These are phyloP conservation scores for Catocala nupta DNA, from an alignment of 2,888 invertebrate species.

Conservation along the genomic window DNA sequence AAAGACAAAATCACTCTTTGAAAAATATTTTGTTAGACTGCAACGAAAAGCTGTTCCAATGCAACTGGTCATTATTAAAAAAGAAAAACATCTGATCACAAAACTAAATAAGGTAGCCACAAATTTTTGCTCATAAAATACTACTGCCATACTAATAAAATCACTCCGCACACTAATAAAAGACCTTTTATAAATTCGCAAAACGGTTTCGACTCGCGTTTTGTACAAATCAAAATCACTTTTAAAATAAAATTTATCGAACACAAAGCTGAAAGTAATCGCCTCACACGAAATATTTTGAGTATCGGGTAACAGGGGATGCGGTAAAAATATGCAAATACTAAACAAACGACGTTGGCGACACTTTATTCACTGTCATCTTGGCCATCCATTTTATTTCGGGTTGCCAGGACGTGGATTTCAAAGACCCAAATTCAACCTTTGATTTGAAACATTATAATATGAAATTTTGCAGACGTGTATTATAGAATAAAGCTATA, in stretches of 20 bases:
- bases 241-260: conserved; percentile 44
- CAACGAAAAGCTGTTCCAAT: no score
- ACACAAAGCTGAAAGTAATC: conserved; percentile 33
- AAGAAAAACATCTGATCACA: no score
- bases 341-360: conserved; percentile 54
- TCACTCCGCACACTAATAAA: conserved; percentile 30
- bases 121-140: conserved; percentile 26
- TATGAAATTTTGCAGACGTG: neutral
- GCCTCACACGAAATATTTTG: conserved; percentile 46
- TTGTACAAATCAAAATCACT: conserved; percentile 42
- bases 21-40: no score
- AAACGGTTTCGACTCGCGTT: conserved; percentile 6
- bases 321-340: conserved; percentile 55
- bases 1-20: no score
- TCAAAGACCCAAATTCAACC: conserved; percentile 13
- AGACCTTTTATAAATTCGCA: conserved; percentile 17
- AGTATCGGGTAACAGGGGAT: conserved; percentile 49
- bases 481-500: no score
- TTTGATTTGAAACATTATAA: neutral
- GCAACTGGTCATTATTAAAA: no score
- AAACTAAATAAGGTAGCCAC: conserved; percentile 36
- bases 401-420: conserved; percentile 34
- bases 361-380: conserved; percentile 63
- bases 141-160: conserved; percentile 21
- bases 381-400: conserved; percentile 48